Conservation (phyloP, 30 jellyfish, hydroid and myxozoan species). For the Chrysaora quinquecirrha region DNA sequence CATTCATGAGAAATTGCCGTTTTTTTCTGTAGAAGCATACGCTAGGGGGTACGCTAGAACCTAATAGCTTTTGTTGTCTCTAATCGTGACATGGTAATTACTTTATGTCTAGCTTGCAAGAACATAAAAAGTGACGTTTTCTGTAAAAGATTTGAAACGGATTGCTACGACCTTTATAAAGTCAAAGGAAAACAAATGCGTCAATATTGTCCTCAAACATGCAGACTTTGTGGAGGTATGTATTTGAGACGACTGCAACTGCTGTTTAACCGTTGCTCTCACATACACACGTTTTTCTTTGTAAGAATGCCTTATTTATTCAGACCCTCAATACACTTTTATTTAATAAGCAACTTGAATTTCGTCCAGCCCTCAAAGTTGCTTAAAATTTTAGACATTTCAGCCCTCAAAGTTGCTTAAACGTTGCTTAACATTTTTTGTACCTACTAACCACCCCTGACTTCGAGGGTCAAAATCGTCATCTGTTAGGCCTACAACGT, state of each 20-base stretch:
- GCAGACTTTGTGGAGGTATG: conserved; percentile 62
- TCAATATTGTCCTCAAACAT: conserved; percentile 44
- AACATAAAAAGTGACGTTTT: not conserved
- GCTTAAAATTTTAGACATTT: no score
- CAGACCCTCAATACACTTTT: not conserved
- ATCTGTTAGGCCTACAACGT: no score
- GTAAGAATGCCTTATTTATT: not conserved
- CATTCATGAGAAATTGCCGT: no score
- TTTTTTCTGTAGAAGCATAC: no score
- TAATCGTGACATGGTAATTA: no score
- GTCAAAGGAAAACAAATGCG: conserved; percentile 48
- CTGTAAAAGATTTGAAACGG: conserved; percentile 11
- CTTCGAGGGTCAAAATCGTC: no score
- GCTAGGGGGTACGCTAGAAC: no score
- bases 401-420: no score
- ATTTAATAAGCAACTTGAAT: not conserved
- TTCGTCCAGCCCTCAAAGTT: no score
- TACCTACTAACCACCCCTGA: not conserved
- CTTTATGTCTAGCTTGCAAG: conserved; percentile 55
- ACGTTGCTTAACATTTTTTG: not conserved
- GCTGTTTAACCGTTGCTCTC: not conserved
- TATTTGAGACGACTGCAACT: not conserved
- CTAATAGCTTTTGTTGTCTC: no score
- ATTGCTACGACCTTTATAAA: conserved; percentile 24
- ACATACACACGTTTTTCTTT: not conserved